Conservation (phyloP, 2,113 vertebrate species). For the Tetrax tetrax region DNA sequence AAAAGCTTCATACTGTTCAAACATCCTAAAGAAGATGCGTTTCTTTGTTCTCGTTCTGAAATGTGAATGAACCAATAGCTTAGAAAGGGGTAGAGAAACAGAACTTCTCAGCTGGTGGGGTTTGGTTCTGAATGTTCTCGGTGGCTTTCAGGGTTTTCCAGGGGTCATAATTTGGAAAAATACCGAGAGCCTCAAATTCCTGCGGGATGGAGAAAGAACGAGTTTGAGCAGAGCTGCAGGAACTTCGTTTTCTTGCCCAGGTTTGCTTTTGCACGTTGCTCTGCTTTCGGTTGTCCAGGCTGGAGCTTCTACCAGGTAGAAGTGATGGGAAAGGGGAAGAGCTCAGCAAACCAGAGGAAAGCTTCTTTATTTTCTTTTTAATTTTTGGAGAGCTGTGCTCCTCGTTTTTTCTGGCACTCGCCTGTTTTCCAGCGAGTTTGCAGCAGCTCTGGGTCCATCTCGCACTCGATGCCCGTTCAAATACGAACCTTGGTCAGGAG, state of each 20-base stretch:
- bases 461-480: rapidly evolving
- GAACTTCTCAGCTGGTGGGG: not conserved
- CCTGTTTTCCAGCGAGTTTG: rapidly evolving
- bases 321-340: not conserved
- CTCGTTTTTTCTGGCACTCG: not conserved
- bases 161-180: not conserved
- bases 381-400: not conserved
- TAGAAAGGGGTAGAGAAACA: not conserved
- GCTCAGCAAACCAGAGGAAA: not conserved
- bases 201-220: not conserved
- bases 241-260: not conserved
- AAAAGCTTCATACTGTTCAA: rapidly evolving
- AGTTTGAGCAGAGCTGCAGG: not conserved
- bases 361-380: not conserved
- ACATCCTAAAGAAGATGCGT: not conserved
- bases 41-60: not conserved
- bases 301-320: not conserved
- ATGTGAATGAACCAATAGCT: not conserved
- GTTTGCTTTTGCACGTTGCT: not conserved
- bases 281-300: not conserved
- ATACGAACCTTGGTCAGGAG: not conserved
- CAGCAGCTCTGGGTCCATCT: not conserved
- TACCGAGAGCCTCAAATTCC: not conserved
- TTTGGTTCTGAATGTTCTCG: not conserved
- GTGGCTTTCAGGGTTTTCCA: not conserved